Base-by-base conservation (phyloP, 2,797 vertebrate genomes). In the Podarcis lilfordi region DNA sequence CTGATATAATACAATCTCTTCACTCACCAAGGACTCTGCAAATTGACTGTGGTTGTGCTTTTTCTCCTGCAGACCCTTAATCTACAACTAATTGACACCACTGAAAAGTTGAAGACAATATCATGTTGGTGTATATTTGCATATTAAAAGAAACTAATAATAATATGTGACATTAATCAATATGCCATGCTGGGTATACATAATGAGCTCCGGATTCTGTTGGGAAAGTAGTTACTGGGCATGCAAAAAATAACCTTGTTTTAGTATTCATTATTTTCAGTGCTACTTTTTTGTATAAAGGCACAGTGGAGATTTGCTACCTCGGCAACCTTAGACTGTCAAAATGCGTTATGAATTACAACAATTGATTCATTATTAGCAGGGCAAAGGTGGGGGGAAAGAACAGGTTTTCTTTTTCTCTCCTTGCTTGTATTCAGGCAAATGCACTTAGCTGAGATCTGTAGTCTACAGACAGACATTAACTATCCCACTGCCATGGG, bases 181-280 rank as follows among this genome's bases (percentile, higher is more conserved):
- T 61, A 77, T 50, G 50, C 8, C 25, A 74, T 77, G 25, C 10
- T 78, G 43, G 77, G 15, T 43, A 19, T 35, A 7, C 3, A 72
- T 35, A 89, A 13, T 79, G 35, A 82, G 1, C 1, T 4, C 45
- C 8, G 37, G 64, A 84, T 8, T 81, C 78, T 85, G 88, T 84
- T 83, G 19, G 61, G 82, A 90, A 92, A 83, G 64, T 88, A 72
- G 91, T 90, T 88, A 50, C 1, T 13, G 45, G 25, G 1, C 3
- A n/a, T 90, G 59, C 89, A 82, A 86, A 78, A 6, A 89, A 4
- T 59, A 88, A 0, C 13, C 87, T 91, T 5, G 0, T 88, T 92
- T 89, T 21, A 82, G 68, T 64, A 6, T 84, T 90, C 0, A 0
- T 90, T 91, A 64, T 86, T 90, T 92, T 78, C 86, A 80, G 2